Percentiles rank a stretch among this genome's conserved stretches.
Conservation (phyloP, 2,797 vertebrate species). For the Eospalax fontanierii region DNA sequence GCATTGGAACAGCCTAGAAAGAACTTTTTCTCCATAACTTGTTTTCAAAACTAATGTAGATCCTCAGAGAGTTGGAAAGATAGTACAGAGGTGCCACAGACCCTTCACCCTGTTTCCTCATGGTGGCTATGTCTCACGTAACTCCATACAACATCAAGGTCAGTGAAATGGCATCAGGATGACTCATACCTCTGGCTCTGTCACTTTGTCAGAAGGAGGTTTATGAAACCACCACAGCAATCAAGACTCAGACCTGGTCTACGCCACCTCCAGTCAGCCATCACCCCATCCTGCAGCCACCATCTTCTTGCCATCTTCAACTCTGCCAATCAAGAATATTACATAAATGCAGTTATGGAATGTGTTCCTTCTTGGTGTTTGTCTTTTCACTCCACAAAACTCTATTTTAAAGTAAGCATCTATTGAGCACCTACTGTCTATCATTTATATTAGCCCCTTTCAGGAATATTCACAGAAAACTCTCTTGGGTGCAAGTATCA, state of each 20-base stretch:
- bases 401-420: constrained; percentile 64
- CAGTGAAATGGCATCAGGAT: background rate
- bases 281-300: background rate
- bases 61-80: background rate
- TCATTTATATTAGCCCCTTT: background rate
- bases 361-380: constrained; percentile 9
- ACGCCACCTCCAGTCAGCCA: background rate
- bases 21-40: background rate
- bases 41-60: background rate
- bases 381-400: background rate
- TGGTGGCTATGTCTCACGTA: fast-evolving
- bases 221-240: background rate
- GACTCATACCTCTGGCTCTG: background rate
- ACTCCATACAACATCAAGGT: background rate
- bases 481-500: constrained; percentile 6
- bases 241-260: background rate
- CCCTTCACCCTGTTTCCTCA: background rate
- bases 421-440: background rate
- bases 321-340: background rate
- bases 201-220: background rate
- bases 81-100: background rate
- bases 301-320: background rate
- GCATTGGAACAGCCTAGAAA: background rate
- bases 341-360: background rate
- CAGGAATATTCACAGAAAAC: constrained; percentile 1